phyloP scores from a whole-genome alignment of 2,888 invertebrate species.

The Polyommatus icarus region DNA sequence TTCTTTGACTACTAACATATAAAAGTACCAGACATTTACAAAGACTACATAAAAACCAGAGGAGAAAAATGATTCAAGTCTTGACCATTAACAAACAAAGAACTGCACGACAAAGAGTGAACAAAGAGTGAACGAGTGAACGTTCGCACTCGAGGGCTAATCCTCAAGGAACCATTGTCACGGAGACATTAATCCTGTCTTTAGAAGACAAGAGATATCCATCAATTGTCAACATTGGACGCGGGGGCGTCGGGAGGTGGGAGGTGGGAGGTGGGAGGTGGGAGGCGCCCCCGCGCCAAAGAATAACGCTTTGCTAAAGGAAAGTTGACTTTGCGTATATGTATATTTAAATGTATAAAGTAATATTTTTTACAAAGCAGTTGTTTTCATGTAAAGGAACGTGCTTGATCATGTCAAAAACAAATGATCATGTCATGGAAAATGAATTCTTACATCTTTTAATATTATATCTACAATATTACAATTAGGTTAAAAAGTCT shows the following conservation, averaged over 20 bases:
- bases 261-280: slow-evolving; percentile 53
- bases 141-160: slow-evolving; percentile 57
- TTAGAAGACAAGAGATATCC: slow-evolving; percentile 78
- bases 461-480: too few relatives aligned
- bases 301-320: slow-evolving; percentile 47
- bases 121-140: slow-evolving; percentile 37
- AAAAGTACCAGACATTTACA: not conserved
- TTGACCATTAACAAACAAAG: slow-evolving; percentile 21
- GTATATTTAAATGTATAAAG: too few relatives aligned
- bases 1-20: not conserved
- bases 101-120: slow-evolving; percentile 5
- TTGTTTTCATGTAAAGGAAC: too few relatives aligned
- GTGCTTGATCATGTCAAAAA: too few relatives aligned
- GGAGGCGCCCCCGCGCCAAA: slow-evolving; percentile 54
- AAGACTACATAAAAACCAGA: not conserved
- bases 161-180: slow-evolving; percentile 70
- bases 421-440: too few relatives aligned
- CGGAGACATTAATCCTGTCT: slow-evolving; percentile 76
- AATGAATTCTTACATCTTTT: too few relatives aligned
- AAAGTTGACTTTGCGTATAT: not conserved
- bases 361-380: too few relatives aligned
- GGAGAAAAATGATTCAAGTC: not conserved
- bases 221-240: slow-evolving; percentile 80
- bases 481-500: too few relatives aligned
- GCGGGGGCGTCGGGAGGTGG: slow-evolving; percentile 52